These are phyloP conservation scores for Caligus rogercresseyi DNA, from an alignment of 1,140 invertebrate genomes.

Conservation along the genomic window DNA sequence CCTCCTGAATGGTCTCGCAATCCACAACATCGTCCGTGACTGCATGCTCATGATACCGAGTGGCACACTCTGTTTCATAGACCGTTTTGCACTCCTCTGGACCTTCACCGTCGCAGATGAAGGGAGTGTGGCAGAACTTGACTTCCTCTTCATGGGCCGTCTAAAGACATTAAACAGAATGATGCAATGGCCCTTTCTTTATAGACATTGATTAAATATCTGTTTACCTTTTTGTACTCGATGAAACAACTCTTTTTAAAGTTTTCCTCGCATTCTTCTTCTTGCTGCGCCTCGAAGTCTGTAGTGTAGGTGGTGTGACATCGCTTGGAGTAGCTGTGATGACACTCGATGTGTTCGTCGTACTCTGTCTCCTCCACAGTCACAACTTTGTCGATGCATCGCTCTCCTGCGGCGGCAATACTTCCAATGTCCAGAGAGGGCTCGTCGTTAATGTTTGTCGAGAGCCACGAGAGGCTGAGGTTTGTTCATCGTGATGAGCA, in stretches of 20 bases:
- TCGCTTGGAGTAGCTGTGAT: no score
- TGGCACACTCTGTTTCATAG: conserved; percentile 2
- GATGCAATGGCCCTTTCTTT: no score
- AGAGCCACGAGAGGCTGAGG: not conserved
- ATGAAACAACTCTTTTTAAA: no score
- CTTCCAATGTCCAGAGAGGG: conserved; percentile 8
- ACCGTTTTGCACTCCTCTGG: conserved; percentile 6
- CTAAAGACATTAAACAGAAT: not conserved
- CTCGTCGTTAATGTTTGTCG: not conserved
- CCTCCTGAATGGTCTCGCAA: no score
- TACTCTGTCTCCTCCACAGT: conserved; percentile 13
- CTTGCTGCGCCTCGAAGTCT: conserved; percentile 13
- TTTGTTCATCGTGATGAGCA: no score
- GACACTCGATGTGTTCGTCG: conserved; percentile 5
- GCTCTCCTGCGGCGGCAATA: conserved; percentile 12
- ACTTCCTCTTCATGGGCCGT: conserved; percentile 3
- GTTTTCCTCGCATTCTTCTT: conserved; percentile 17
- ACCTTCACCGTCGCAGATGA: not conserved
- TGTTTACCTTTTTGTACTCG: no score
- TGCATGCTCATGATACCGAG: conserved; percentile 11
- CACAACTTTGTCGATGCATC: conserved; percentile 9
- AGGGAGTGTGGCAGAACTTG: not conserved
- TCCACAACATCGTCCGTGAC: conserved; percentile 7
- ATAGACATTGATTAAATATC: no score
- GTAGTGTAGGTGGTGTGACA: no score